Base-by-base conservation (phyloP, 2,888 invertebrate species). In the Oligia latruncula region DNA sequence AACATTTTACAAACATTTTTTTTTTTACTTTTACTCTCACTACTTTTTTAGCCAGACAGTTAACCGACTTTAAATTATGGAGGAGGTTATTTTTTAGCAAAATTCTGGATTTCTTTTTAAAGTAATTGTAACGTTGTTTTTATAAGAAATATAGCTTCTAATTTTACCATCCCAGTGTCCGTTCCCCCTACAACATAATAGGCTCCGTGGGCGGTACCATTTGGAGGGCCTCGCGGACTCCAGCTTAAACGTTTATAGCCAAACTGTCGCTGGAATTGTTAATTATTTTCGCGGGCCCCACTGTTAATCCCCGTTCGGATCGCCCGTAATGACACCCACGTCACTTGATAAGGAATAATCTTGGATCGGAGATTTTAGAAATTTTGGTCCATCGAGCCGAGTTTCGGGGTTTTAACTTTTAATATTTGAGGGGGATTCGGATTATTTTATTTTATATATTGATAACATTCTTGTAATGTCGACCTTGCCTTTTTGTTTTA, bases 191-290 rank as follows among this genome's bases (percentile, higher is more conserved):
- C 13, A 80, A 79, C 64, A n/a, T 87, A 89, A 89, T 87, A 88
- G 84, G 85, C 83, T 81, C 60, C 62, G 81, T 82, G 80, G 86
- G 81, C 65, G 81, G 82, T 65, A 75, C 79, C 87, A 86, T 88
- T 90, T 77, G 68, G 70, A 81, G 84, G 79, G 84, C 84, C 84
- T 75, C 87, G 81, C 74, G 82, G 81, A 85, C 81, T 82, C 72
- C 71, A 82, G 86, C 84, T 82, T 86, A 87, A 90, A 84, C 89
- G 90, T 86, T 90, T 87, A 90, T 82, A 66, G 77, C 80, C 70
- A 75, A 87, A 90, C 83, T 85, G 86, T 85, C 88, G 78, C 74
- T 70, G 79, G 82, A 88, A 89, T 88, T 82, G 89, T 87, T 90
- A 90, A 90, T 90, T 90, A 90, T 88, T 88, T 82, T 83, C 88